phyloP scores from a whole-genome alignment of 2,113 vertebrate genomes.

The Pagrus major region DNA sequence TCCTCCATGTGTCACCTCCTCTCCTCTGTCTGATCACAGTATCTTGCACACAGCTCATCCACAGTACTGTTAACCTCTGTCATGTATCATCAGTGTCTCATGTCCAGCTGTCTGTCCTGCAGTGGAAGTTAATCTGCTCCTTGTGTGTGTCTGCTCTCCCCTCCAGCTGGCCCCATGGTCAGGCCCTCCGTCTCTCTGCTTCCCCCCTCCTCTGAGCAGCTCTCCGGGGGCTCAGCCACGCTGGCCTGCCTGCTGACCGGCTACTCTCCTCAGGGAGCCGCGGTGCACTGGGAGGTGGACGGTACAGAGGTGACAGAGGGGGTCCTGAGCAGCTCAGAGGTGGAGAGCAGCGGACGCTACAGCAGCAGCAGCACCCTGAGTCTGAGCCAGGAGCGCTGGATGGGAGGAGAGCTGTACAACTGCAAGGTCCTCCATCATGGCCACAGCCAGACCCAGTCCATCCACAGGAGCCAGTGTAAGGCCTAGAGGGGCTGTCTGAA shows the following conservation, averaged over 20 bases:
- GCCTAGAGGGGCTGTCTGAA: constrained; percentile 26
- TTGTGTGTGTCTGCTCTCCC: constrained; percentile 31
- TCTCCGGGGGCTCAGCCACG: constrained; percentile 41
- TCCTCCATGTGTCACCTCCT: not conserved
- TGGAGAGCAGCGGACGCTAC: constrained; percentile 55
- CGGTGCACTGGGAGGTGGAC: constrained; percentile 57
- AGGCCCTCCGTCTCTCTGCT: constrained; percentile 56
- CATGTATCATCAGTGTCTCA: not conserved
- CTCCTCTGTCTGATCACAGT: constrained; percentile 6
- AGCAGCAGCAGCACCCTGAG: constrained; percentile 62
- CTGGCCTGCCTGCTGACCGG: constrained; percentile 44
- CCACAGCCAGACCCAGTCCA: constrained; percentile 6
- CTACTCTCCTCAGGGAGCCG: constrained; percentile 60
- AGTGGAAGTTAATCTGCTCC: not conserved
- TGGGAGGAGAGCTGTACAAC: constrained; percentile 38
- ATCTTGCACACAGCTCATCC: not conserved
- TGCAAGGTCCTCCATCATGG: constrained; percentile 60
- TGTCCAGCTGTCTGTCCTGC: not conserved
- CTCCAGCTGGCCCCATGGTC: constrained; percentile 45
- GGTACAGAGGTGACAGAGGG: constrained; percentile 47
- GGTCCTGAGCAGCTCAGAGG: constrained; percentile 60
- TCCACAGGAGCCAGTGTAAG: constrained; percentile 58
- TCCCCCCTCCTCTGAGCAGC: constrained; percentile 49
- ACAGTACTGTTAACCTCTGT: not conserved
- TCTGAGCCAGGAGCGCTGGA: constrained; percentile 54